Conservation (phyloP, 2,888 invertebrate genomes). For the Spisula subtruncata region DNA sequence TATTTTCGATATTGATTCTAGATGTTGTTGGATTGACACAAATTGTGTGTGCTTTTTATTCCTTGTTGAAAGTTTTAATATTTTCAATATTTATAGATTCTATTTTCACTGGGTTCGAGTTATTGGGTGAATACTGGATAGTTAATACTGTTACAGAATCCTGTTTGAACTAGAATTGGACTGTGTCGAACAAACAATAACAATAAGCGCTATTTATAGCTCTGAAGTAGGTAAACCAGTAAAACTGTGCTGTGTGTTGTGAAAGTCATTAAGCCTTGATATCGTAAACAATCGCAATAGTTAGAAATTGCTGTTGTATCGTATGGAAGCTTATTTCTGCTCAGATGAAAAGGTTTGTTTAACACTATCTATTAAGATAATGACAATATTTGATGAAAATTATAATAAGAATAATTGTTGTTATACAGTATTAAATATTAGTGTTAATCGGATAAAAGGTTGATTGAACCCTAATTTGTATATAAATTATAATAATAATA, state of each 20-base stretch:
- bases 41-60: too few relatives aligned
- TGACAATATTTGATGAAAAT: too few relatives aligned
- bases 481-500: too few relatives aligned
- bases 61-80: too few relatives aligned
- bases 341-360: not conserved
- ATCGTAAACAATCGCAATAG: not conserved
- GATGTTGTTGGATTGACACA: too few relatives aligned
- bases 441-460: too few relatives aligned
- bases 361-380: too few relatives aligned
- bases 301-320: not conserved
- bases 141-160: not conserved
- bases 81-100: too few relatives aligned
- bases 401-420: too few relatives aligned
- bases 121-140: not conserved
- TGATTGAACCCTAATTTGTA: too few relatives aligned
- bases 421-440: too few relatives aligned
- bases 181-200: not conserved
- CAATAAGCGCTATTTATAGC: conserved; percentile 12
- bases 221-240: not conserved
- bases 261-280: not conserved
- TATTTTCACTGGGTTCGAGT: not conserved
- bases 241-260: not conserved
- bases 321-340: not conserved
- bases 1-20: too few relatives aligned
- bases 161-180: not conserved